These are phyloP conservation scores for Meloidogyne floridensis DNA, from an alignment of 1,140 invertebrate genomes.

Conservation along the genomic window DNA sequence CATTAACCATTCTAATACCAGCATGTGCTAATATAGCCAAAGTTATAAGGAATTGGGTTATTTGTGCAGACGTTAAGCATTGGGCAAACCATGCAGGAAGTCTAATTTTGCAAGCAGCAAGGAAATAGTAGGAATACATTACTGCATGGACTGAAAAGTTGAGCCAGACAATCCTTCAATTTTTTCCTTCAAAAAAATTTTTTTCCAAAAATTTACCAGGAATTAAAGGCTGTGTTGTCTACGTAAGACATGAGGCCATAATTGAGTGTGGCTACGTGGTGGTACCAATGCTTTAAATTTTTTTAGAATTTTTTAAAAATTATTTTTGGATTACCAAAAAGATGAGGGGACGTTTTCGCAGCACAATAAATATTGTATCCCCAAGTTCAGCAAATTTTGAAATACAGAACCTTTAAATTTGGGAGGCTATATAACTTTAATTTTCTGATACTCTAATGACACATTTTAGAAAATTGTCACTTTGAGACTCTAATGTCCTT, in stretches of 20 bases:
- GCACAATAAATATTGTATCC: constrained; percentile 62
- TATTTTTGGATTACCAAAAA: constrained; percentile 71
- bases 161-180: constrained; percentile 82
- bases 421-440: too few species aligned
- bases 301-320: too few species aligned
- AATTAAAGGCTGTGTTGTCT: constrained; percentile 89
- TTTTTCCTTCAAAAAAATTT: not conserved
- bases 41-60: constrained; percentile 93
- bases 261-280: constrained; percentile 76
- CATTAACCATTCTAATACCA: constrained; percentile 66
- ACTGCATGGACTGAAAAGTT: constrained; percentile 93
- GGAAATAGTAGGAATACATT: constrained; percentile 93
- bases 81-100: constrained; percentile 82
- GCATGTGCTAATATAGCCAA: constrained; percentile 85
- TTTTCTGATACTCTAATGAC: too few species aligned
- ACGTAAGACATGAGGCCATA: constrained; percentile 93
- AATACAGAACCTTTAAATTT: constrained; percentile 49
- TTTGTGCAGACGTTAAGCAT: constrained; percentile 85
- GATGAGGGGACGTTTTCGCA: constrained; percentile 60
- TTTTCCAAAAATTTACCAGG: constrained; percentile 73
- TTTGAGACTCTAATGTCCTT: too few species aligned
- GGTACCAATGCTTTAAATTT: constrained; percentile 68
- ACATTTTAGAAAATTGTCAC: too few species aligned
- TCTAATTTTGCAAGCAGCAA: constrained; percentile 82
- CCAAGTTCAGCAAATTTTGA: constrained; percentile 65